Evolutionary conservation across 2,888 invertebrate genomes (phyloP).

Genomic region (Caenorhabditis sp.): DNA sequence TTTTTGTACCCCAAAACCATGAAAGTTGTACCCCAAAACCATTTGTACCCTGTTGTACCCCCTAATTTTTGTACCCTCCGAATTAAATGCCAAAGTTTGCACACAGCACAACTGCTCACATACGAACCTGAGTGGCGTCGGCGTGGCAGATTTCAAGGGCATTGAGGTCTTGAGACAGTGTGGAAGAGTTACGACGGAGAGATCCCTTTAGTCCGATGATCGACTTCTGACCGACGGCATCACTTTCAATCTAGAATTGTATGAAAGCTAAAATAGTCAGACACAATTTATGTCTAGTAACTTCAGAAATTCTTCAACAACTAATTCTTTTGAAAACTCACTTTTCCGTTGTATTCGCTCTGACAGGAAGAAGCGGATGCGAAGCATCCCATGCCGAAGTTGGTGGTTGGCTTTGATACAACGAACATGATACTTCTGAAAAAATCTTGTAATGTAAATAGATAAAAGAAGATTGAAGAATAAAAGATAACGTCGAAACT

Average conservation of each 20-base stretch:
- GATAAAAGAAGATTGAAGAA: not conserved
- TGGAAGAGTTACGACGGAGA: constrained; percentile 54
- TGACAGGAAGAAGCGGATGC: constrained; percentile 49
- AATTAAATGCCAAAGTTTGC: no score
- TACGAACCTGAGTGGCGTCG: constrained; percentile 45
- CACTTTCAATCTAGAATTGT: constrained; percentile 31
- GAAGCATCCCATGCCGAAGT: constrained; percentile 32
- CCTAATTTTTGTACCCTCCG: no score
- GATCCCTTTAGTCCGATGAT: constrained; percentile 45
- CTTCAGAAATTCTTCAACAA: not conserved
- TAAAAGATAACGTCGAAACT: not conserved
- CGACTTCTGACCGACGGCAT: constrained; percentile 35
- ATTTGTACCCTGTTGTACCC: no score
- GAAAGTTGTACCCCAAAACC: no score
- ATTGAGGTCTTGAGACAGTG: constrained; percentile 47
- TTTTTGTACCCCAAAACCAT: no score
- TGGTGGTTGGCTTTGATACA: constrained; percentile 34
- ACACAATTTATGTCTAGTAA: not conserved
- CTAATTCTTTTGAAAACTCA: no score
- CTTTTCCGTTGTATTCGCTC: constrained; percentile 48
- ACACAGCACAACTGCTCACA: not conserved
- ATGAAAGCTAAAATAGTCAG: no score
- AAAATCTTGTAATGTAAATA: not conserved
- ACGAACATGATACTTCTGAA: constrained; percentile 44
- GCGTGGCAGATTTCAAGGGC: constrained; percentile 43